A percentile compares a stretch with the other conserved stretches of the same genome.
Evolutionary conservation across 2,888 invertebrate species (phyloP).

Genomic region (Agrenia bidenticulata): DNA sequence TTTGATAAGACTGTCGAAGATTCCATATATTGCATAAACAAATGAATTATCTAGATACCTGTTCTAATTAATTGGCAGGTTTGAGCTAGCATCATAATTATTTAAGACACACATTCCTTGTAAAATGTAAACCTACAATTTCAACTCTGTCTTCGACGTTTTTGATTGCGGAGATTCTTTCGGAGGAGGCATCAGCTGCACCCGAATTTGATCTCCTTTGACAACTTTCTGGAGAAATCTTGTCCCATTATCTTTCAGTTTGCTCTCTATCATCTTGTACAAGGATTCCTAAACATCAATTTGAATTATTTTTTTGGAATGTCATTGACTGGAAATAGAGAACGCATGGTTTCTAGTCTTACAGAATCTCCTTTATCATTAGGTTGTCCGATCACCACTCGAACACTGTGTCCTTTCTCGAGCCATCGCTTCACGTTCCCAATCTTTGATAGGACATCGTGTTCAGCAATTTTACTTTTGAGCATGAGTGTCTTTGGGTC

Average conservation of each 20-base stretch:
- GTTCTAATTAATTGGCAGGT: too few relatives aligned
- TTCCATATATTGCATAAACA: too few relatives aligned
- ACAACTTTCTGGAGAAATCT: constrained; percentile 44
- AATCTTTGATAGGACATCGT: constrained; percentile 40
- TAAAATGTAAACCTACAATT: too few relatives aligned
- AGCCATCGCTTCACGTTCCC: constrained; percentile 42
- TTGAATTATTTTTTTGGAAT: constrained; percentile 1
- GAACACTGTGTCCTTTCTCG: constrained; percentile 39
- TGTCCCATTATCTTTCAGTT: constrained; percentile 27
- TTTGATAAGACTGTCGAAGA: too few relatives aligned
- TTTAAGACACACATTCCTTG: too few relatives aligned
- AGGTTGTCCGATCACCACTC: constrained; percentile 38
- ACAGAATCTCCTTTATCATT: constrained; percentile 40
- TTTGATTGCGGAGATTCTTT: too few relatives aligned
- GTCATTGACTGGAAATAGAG: background rate
- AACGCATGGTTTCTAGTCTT: constrained; percentile 13
- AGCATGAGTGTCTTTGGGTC: constrained; percentile 44
- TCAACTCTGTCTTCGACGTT: too few relatives aligned
- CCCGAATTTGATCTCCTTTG: constrained; percentile 43
- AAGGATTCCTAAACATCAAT: constrained; percentile 35
- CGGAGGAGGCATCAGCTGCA: constrained; percentile 45
- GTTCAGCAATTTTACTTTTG: constrained; percentile 39
- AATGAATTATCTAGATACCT: too few relatives aligned
- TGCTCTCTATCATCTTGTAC: constrained; percentile 37
- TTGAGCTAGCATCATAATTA: too few relatives aligned